phyloP scores from a whole-genome alignment of 1,140 invertebrate genomes.

The Aphidius ervi region DNA sequence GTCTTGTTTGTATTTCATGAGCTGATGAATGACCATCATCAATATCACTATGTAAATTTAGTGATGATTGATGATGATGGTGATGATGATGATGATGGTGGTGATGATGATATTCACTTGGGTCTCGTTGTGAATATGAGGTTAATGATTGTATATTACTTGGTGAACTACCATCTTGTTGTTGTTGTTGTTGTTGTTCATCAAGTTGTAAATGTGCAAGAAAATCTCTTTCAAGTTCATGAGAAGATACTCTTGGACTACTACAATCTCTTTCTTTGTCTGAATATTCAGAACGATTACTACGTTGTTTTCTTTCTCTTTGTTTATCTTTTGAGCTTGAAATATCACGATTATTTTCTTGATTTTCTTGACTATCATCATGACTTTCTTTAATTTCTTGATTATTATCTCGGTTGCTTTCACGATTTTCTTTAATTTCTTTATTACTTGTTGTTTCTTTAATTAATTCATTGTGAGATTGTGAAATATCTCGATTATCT shows the following conservation, averaged over 20 bases:
- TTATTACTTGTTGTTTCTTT: no score
- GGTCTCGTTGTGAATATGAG: slow-evolving; percentile 26
- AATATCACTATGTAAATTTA: slow-evolving; percentile 42
- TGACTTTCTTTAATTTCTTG: slow-evolving; percentile 37
- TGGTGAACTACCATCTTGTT: slow-evolving; percentile 35
- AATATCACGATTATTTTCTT: slow-evolving; percentile 23
- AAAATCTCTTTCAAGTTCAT: slow-evolving; percentile 61
- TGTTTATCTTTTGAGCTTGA: slow-evolving; percentile 25
- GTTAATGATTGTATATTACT: slow-evolving; percentile 32
- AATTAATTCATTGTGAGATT: no score
- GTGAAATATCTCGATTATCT: slow-evolving; percentile 6
- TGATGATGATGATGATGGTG: slow-evolving; percentile 37
- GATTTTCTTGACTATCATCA: slow-evolving; percentile 18
- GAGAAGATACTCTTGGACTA: slow-evolving; percentile 43
- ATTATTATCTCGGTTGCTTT: slow-evolving; percentile 6
- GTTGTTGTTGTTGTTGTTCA: slow-evolving; percentile 40
- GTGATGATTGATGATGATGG: slow-evolving; percentile 32
- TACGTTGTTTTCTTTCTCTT: slow-evolving; percentile 12
- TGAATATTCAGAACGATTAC: slow-evolving; percentile 24
- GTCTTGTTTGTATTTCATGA: slow-evolving; percentile 45
- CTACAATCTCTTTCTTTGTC: slow-evolving; percentile 41
- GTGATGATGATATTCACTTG: slow-evolving; percentile 36
- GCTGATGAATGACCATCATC: slow-evolving; percentile 44
- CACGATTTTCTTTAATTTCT: slow-evolving; percentile 22
- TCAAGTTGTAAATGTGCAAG: slow-evolving; percentile 59